Evolutionary conservation across 1,140 invertebrate genomes (phyloP).

Genomic region (Pogonomyrmex californicus): DNA sequence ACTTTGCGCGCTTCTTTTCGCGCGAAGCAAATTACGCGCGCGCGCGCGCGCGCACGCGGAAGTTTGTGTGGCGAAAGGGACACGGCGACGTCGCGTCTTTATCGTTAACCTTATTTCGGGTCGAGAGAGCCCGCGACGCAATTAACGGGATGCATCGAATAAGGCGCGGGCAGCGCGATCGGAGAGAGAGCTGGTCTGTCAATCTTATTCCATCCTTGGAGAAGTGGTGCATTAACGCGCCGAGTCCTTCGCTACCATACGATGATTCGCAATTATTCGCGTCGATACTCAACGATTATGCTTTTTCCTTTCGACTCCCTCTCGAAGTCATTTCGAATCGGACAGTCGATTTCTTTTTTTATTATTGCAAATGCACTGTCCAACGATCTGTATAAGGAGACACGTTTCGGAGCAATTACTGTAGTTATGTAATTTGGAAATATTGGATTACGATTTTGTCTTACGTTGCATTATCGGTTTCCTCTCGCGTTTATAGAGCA

Average conservation of each 20-base stretch:
- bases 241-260: slow-evolving; percentile 17
- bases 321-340: neutral
- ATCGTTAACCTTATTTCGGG: slow-evolving; percentile 62
- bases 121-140: slow-evolving; percentile 48
- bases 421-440: neutral
- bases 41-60: slow-evolving; percentile 17
- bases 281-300: slow-evolving; percentile 20
- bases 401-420: neutral
- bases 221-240: slow-evolving; percentile 61
- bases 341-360: slow-evolving; percentile 19
- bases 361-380: neutral
- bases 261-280: slow-evolving; percentile 55
- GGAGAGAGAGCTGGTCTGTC: slow-evolving; percentile 49
- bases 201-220: slow-evolving; percentile 44
- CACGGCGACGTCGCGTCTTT: slow-evolving; percentile 32
- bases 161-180: slow-evolving; percentile 51
- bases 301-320: slow-evolving; percentile 38
- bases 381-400: neutral
- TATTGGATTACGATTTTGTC: slow-evolving; percentile 3
- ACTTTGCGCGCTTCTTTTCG: neutral
- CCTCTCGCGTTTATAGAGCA: neutral
- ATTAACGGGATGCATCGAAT: slow-evolving; percentile 62
- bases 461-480: neutral
- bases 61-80: slow-evolving; percentile 23
- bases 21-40: neutral